Base-by-base conservation (phyloP, 2,797 vertebrate genomes). In the Cheirogaleus major region DNA sequence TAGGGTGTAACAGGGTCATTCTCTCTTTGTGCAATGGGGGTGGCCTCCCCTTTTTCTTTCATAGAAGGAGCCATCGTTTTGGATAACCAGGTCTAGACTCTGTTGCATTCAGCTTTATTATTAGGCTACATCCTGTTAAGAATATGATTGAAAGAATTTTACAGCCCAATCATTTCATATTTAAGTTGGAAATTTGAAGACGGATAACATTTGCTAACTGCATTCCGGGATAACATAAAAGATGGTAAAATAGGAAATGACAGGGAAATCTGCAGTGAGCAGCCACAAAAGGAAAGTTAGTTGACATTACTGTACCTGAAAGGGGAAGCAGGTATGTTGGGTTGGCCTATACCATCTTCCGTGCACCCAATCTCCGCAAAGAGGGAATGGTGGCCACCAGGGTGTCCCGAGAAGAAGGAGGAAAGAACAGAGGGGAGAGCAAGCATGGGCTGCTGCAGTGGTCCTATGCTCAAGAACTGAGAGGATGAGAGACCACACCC, bases 181-280 rank as follows among this genome's bases (percentile, higher is more conserved):
- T 86, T 57, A 92, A 93, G 69, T 92, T 61, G 41, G 25, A 88
- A 96, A 70, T 88, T 81, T 93, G 91, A 96, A 78, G 22, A 80
- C 70, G 55, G 48, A 55, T 72, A 76, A 78, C 27, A 86, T 72
- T 84, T 95, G 90, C 65, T 96, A 72, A 95, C 38, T 80, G 27
- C 25, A 48, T 94, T 93, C 76, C 78, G 85, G 75, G 78, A 9
- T 86, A 82, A 48, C 69, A 83, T 82, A 91, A 85, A 96, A 85
- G 32, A 32, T 35, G 65, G 41, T 89, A 32, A 93, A 91, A 91
- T 63, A 89, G 43, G 83, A 94, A 96, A 94, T 96, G 93, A 95
- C 61, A 41, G 43, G 69, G 73, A 78, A 87, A 81, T 94, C 50
- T 91, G 23, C 35, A 96, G 63, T 48, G 55, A 91, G 72, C 48